phyloP scores from a whole-genome alignment of 1,140 invertebrate species.

The Apocrypta bakeri region DNA sequence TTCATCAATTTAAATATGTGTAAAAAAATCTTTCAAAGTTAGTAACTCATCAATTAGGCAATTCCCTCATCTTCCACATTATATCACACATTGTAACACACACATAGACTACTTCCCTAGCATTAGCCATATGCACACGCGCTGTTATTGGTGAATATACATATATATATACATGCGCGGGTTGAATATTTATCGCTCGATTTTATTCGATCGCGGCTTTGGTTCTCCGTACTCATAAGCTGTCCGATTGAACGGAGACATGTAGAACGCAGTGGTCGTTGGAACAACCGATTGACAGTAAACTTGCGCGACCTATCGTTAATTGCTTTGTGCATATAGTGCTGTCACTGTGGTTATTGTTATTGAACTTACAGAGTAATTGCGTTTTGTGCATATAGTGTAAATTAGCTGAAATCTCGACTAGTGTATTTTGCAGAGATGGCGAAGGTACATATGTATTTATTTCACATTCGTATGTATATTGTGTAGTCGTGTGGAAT shows the following conservation, averaged over 20 bases:
- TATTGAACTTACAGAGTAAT: no score
- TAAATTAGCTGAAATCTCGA: not conserved
- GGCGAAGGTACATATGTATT: not conserved
- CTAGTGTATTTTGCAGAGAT: not conserved
- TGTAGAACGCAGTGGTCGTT: not conserved
- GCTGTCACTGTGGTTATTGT: not conserved
- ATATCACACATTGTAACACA: no score
- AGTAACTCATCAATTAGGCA: no score
- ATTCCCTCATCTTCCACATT: not conserved
- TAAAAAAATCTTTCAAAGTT: no score
- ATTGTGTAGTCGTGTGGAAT: no score
- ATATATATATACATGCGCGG: no score
- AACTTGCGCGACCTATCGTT: not conserved
- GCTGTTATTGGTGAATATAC: not conserved
- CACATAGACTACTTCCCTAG: not conserved
- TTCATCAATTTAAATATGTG: no score
- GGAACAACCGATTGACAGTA: not conserved
- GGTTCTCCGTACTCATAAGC: no score
- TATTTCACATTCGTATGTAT: no score
- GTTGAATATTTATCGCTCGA: not conserved
- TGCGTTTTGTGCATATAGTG: not conserved
- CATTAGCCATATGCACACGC: not conserved
- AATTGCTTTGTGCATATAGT: not conserved
- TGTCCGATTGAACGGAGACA: not conserved
- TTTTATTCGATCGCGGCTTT: not conserved